These are phyloP conservation scores for Iguana delicatissima DNA, from an alignment of 2,797 vertebrate species.

Conservation along the genomic window DNA sequence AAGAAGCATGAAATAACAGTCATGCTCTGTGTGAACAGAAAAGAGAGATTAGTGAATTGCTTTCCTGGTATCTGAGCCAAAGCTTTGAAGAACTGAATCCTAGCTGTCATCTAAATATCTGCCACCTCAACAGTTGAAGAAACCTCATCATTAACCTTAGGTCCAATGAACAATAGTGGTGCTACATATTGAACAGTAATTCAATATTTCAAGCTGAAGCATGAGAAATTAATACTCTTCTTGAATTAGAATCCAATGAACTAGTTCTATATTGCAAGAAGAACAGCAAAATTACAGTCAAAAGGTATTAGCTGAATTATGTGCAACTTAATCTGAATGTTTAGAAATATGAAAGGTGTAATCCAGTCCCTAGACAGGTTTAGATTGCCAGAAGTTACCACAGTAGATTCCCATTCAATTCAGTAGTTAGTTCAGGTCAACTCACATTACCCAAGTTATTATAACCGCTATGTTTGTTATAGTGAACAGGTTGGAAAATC, in stretches of 20 bases:
- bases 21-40: not conserved
- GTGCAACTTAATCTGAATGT: not conserved
- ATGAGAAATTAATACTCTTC: not conserved
- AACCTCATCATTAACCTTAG: not conserved
- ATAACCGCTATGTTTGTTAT: not conserved
- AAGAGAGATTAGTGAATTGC: not conserved
- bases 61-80: not conserved
- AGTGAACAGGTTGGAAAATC: slow-evolving; percentile 6
- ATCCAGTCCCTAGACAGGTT: not conserved
- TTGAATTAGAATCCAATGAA: not conserved
- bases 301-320: not conserved
- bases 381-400: not conserved
- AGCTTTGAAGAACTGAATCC: not conserved
- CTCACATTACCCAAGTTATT: not conserved
- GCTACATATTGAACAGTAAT: not conserved
- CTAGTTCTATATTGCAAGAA: not conserved
- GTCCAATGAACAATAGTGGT: not conserved
- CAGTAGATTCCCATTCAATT: not conserved
- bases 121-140: not conserved
- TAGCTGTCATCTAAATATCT: not conserved
- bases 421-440: not conserved
- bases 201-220: not conserved
- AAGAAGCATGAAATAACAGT: not conserved
- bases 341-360: not conserved
- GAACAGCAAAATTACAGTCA: not conserved